Percentiles rank a stretch among this genome's conserved stretches.
Evolutionary conservation across 2,888 invertebrate species (phyloP).

Genomic region (Lasioglossum zephyrum): DNA sequence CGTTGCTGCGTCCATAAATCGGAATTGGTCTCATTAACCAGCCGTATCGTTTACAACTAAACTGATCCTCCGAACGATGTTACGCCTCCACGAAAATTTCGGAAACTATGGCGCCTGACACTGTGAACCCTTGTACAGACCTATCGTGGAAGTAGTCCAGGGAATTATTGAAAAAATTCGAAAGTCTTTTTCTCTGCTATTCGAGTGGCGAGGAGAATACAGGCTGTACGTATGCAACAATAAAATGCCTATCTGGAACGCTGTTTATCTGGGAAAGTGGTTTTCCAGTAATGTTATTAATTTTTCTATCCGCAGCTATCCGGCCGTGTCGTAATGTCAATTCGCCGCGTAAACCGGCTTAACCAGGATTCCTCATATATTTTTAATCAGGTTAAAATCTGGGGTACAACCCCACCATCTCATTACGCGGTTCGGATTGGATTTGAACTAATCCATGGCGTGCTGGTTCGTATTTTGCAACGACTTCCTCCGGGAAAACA

Average conservation of each 20-base stretch:
- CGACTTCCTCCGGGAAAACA: background rate
- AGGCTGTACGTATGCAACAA: too few relatives aligned
- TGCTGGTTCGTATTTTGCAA: background rate
- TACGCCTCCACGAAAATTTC: too few relatives aligned
- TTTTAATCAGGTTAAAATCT: constrained; percentile 5
- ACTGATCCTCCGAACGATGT: background rate
- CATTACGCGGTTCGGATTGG: background rate
- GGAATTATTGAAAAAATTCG: too few relatives aligned
- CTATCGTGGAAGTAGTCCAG: too few relatives aligned
- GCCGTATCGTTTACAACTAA: background rate
- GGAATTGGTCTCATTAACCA: constrained; percentile 68
- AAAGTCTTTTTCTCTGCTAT: too few relatives aligned
- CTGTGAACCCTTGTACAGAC: too few relatives aligned
- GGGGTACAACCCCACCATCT: background rate
- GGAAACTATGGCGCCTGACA: background rate
- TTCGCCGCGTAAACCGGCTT: background rate
- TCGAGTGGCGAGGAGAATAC: too few relatives aligned
- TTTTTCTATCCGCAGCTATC: background rate
- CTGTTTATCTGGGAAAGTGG: too few relatives aligned
- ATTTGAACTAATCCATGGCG: background rate
- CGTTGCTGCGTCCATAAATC: background rate
- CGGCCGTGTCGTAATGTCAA: background rate
- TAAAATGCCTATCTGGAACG: too few relatives aligned
- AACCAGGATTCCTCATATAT: background rate
- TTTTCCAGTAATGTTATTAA: too few relatives aligned